A percentile compares a stretch with the other conserved stretches of the same genome.
Evolutionary conservation across 2,797 vertebrate species (phyloP).

Genomic region (Melanotaenia nigrans): DNA sequence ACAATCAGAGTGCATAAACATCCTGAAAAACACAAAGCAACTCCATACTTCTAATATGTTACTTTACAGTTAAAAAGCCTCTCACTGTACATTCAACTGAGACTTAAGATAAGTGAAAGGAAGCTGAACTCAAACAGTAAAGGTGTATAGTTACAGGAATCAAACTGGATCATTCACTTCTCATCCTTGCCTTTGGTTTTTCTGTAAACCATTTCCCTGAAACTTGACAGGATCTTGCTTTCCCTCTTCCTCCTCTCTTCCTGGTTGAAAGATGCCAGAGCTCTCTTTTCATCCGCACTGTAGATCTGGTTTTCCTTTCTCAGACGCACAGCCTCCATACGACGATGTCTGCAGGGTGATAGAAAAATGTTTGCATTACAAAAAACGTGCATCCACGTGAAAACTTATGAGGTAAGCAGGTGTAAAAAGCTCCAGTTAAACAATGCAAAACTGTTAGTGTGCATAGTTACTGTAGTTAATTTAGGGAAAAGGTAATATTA

Average conservation of each 20-base stretch:
- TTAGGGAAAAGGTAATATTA: too few relatives aligned
- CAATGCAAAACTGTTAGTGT: too few relatives aligned
- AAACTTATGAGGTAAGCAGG: too few relatives aligned
- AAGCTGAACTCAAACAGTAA: slow-evolving; percentile 1
- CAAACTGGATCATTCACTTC: slow-evolving; percentile 62
- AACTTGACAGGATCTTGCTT: slow-evolving; percentile 97
- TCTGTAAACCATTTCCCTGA: slow-evolving; percentile 92
- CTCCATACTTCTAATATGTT: slow-evolving; percentile 1
- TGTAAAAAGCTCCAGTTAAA: too few relatives aligned
- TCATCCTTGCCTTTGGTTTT: slow-evolving; percentile 87
- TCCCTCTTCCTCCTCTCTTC: slow-evolving; percentile 95
- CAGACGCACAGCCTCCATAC: slow-evolving; percentile 98
- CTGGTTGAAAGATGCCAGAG: slow-evolving; percentile 96
- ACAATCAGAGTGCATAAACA: not conserved
- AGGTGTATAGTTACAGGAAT: not conserved
- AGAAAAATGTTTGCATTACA: not conserved
- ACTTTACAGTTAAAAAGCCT: slow-evolving; percentile 23
- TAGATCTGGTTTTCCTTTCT: slow-evolving; percentile 99
- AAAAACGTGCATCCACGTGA: too few relatives aligned
- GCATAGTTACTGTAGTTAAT: too few relatives aligned
- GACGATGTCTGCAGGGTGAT: slow-evolving; percentile 87
- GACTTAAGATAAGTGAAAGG: not conserved
- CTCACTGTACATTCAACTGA: not conserved
- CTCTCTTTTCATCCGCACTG: slow-evolving; percentile 96
- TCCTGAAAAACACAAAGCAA: slow-evolving; percentile 5